Conservation (phyloP, 2,888 invertebrate species). For the Trachelus stipa region DNA sequence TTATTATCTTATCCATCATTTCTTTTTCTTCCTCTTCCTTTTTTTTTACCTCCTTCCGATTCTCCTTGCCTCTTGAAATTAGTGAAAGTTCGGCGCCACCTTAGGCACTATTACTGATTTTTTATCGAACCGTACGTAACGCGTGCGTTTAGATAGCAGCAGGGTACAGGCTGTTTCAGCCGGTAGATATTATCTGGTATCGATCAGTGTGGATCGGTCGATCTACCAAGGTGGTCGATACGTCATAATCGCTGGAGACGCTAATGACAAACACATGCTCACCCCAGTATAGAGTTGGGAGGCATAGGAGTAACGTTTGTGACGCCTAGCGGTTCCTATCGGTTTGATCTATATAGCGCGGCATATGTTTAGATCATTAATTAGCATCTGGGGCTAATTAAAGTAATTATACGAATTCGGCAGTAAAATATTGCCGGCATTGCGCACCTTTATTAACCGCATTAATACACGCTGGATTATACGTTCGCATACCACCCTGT, state of each 20-base stretch:
- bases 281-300: slow-evolving; percentile 22
- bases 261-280: slow-evolving; percentile 63
- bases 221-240: slow-evolving; percentile 30
- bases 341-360: slow-evolving; percentile 33
- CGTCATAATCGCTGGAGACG: slow-evolving; percentile 46
- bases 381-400: slow-evolving; percentile 65
- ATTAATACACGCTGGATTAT: slow-evolving; percentile 13
- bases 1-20: background rate
- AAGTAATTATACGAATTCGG: slow-evolving; percentile 57
- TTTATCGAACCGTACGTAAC: background rate
- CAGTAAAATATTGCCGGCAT: slow-evolving; percentile 48
- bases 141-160: background rate
- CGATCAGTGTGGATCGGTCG: slow-evolving; percentile 17
- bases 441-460: slow-evolving; percentile 22
- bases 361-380: slow-evolving; percentile 63
- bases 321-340: slow-evolving; percentile 2
- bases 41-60: background rate
- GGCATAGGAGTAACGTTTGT: background rate
- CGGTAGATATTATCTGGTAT: background rate
- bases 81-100: background rate
- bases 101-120: background rate
- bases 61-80: background rate
- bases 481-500: background rate
- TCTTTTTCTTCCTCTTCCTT: background rate
- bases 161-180: background rate